Evolutionary conservation across 64 coral and sea anemone species (phyloP).

Genomic region (Actinia tenebrosa): DNA sequence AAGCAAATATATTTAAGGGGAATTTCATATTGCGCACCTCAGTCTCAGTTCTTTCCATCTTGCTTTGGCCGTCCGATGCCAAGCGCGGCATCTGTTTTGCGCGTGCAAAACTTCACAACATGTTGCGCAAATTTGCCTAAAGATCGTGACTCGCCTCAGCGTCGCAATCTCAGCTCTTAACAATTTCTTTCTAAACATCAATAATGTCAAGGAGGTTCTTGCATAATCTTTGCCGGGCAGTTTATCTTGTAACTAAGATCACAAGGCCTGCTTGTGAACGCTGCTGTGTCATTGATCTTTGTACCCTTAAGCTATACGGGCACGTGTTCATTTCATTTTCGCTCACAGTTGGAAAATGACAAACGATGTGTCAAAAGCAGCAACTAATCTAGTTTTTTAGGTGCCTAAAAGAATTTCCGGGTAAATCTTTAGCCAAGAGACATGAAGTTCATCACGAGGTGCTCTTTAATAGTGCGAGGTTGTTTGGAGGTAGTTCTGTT

Average conservation of each 20-base stretch:
- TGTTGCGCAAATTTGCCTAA: background rate
- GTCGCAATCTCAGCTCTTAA: background rate
- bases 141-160: background rate
- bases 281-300: background rate
- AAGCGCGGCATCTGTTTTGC: background rate
- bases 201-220: background rate
- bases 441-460: constrained; percentile 5
- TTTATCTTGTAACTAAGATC: background rate
- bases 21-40: background rate
- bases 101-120: background rate
- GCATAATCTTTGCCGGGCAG: background rate
- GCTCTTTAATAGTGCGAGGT: background rate
- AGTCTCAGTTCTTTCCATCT: background rate
- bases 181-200: background rate
- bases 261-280: background rate
- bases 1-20: no score
- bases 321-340: background rate
- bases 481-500: background rate
- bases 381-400: background rate
- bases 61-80: background rate
- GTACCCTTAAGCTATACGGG: background rate
- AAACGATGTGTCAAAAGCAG: background rate
- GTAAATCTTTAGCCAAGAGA: background rate
- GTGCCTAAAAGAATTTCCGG: constrained; percentile 9
- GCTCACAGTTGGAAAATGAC: constrained; percentile 3